Evolutionary conservation across 2,113 vertebrate genomes (phyloP), one percentile per base, ranked within the genome.

Genomic region (Chaenocephalus aceratus): DNA sequence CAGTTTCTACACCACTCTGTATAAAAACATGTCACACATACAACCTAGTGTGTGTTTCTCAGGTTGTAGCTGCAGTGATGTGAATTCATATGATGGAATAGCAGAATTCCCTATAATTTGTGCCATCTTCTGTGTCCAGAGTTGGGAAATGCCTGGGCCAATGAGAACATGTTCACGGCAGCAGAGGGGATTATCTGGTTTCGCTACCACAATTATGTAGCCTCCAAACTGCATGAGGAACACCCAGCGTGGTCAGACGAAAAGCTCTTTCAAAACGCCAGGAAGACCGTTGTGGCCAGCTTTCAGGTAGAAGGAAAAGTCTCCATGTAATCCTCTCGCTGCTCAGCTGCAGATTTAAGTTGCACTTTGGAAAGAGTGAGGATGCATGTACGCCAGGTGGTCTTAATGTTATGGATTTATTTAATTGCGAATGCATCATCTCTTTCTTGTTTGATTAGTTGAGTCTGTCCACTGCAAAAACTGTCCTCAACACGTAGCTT

Each of bases 131-230:
- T 80, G 10, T 77, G 65, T 84, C 36, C 87, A 99, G 98, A 95
- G 78, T 95, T 98, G 83, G 98, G 97, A 61, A 97, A 95, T 2
- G 93, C 96, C 92, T 96, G 94, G 92, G 97, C 95, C 77, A 99
- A 99, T 36, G 97, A 97, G 91, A 98, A 96, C 83, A 86, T 91
- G 80, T 99, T 98, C 93, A 94, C 96, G 8, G 95, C 96, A 93
- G 97, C 96, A 5, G 92, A 95, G 80, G 96, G 95, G 77, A 95
- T 99, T 13, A 89, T 95, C 71, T 99, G 97, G 97, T 98, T 97
- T 91, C 96, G 97, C 67, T 99, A 97, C 94, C 97, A 99, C 94
- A 98, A 99, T 92, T 70, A 96, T 54, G 61, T 95, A 5, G 97
- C 98, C 6, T 7, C 66, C 26, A 54, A 3, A 10, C 83, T 98